Percentiles rank a stretch among this genome's conserved stretches.
phyloP scores from a whole-genome alignment of 2,888 invertebrate genomes.

The Andrena minutula region DNA sequence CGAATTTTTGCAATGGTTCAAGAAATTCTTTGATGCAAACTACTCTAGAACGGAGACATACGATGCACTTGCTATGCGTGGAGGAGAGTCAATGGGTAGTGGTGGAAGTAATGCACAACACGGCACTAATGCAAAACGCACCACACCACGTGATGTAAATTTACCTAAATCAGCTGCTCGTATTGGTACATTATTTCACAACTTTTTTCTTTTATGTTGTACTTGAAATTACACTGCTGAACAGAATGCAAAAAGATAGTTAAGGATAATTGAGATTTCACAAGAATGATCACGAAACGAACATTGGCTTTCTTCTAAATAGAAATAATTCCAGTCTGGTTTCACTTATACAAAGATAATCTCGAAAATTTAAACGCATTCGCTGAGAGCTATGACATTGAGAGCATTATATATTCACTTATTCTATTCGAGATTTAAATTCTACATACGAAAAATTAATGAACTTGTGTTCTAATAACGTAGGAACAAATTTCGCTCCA shows the following conservation, averaged over 20 bases:
- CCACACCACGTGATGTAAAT: constrained; percentile 85
- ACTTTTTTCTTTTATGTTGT: constrained; percentile 39
- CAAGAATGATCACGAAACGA: constrained; percentile 26
- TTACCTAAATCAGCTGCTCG: constrained; percentile 88
- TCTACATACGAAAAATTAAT: constrained; percentile 1
- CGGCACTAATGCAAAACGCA: constrained; percentile 85
- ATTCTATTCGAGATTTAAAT: constrained; percentile 2
- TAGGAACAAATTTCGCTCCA: constrained; percentile 74
- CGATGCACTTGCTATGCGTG: constrained; percentile 94
- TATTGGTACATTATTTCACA: constrained; percentile 86
- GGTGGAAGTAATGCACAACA: constrained; percentile 89
- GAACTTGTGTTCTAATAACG: constrained; percentile 59
- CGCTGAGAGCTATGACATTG: background rate
- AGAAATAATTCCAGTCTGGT: constrained; percentile 8
- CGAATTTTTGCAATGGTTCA: constrained; percentile 99
- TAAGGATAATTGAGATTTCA: background rate
- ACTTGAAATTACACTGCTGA: constrained; percentile 29
- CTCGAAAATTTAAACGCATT: background rate
- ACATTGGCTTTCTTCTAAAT: constrained; percentile 29
- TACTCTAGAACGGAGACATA: constrained; percentile 96
- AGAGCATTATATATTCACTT: constrained; percentile 11
- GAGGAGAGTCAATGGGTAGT: constrained; percentile 94
- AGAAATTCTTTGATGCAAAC: constrained; percentile 99
- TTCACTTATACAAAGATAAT: constrained; percentile 19
- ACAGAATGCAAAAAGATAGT: constrained; percentile 4